These are phyloP conservation scores for Whitmania pigra DNA, from an alignment of 1,140 invertebrate species.

Conservation along the genomic window DNA sequence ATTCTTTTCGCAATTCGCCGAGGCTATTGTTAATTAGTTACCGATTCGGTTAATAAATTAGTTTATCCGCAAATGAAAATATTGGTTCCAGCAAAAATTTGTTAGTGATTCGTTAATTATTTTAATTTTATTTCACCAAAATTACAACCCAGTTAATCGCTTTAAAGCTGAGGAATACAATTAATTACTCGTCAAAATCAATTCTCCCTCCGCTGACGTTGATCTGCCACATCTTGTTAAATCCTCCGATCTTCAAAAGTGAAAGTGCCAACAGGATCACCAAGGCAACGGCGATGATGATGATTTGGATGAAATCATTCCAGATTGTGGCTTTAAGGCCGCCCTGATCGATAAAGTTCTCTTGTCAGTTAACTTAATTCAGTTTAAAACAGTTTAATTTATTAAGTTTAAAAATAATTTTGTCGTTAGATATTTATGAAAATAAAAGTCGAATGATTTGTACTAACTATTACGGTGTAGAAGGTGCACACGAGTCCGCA, in stretches of 20 bases:
- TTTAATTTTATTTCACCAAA: neutral
- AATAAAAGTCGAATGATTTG: neutral
- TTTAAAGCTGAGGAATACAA: neutral
- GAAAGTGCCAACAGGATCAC: slow-evolving; percentile 42
- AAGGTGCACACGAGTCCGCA: slow-evolving; percentile 62
- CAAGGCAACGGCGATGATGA: slow-evolving; percentile 2
- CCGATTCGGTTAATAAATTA: too few species aligned
- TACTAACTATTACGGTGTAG: slow-evolving; percentile 63
- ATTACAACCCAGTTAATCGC: neutral
- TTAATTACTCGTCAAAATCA: slow-evolving; percentile 35
- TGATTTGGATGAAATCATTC: slow-evolving; percentile 15
- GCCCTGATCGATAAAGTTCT: neutral
- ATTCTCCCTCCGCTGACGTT: slow-evolving; percentile 52
- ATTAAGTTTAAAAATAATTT: too few species aligned
- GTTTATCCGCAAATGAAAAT: slow-evolving; percentile 28
- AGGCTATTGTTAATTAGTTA: too few species aligned
- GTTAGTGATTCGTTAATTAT: neutral
- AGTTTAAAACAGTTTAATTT: too few species aligned
- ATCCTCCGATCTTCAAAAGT: slow-evolving; percentile 49
- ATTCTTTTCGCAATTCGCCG: too few species aligned
- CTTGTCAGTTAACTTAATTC: too few species aligned
- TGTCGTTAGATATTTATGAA: too few species aligned
- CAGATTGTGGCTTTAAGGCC: slow-evolving; percentile 19
- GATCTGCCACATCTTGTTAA: slow-evolving; percentile 52
- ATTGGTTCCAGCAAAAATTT: slow-evolving; percentile 47